Percentiles rank a stretch among this genome's conserved stretches.
Evolutionary conservation across 2,888 invertebrate genomes (phyloP).

Genomic region (Tipula unca): DNA sequence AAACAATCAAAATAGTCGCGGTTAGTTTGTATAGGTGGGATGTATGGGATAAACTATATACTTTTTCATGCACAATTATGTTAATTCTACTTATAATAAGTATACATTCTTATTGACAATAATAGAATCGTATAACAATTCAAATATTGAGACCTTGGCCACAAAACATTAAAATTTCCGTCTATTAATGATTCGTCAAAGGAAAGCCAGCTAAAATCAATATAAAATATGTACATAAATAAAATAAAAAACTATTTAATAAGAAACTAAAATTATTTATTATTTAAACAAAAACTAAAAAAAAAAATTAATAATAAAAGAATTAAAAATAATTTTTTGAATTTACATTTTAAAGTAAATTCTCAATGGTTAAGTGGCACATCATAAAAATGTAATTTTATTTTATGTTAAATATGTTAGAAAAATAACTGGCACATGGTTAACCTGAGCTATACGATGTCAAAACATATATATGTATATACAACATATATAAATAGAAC

Average conservation of each 20-base stretch:
- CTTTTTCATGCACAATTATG: too few species aligned
- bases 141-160: background rate
- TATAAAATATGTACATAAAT: background rate
- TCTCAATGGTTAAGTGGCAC: background rate
- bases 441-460: background rate
- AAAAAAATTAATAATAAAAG: background rate
- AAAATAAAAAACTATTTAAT: background rate
- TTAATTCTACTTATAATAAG: too few species aligned
- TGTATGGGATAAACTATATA: too few species aligned
- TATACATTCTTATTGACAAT: too few species aligned
- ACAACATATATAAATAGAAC: background rate
- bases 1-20: too few species aligned
- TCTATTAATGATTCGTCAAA: background rate
- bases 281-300: background rate
- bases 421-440: conserved; percentile 3
- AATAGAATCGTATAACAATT: background rate
- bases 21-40: too few species aligned
- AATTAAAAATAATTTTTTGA: background rate
- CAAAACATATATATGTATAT: background rate
- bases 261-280: background rate
- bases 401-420: background rate
- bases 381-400: background rate
- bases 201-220: background rate
- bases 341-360: background rate
- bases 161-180: background rate